A percentile compares a stretch with the other conserved stretches of the same genome.
Evolutionary conservation across 2,888 invertebrate genomes (phyloP).

Genomic region (Zelleria hepariella): DNA sequence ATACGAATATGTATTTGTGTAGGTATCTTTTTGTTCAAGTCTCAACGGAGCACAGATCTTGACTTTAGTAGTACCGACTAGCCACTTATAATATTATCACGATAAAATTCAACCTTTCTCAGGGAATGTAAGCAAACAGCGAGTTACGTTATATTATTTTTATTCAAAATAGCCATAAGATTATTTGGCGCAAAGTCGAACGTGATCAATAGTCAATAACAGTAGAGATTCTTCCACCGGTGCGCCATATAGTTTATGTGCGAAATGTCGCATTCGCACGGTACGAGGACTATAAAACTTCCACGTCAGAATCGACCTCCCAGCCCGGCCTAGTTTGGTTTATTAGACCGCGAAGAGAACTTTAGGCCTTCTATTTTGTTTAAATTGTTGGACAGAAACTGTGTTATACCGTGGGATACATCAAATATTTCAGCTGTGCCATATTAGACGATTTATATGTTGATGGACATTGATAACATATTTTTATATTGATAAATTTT

Average conservation of each 20-base stretch:
- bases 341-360: not conserved
- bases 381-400: too few species aligned
- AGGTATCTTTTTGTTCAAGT: too few species aligned
- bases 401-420: not conserved
- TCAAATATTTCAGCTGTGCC: not conserved
- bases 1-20: too few species aligned
- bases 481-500: too few species aligned
- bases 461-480: not conserved
- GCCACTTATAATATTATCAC: too few species aligned
- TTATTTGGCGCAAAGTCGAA: too few species aligned
- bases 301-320: not conserved
- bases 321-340: not conserved
- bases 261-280: slow-evolving; percentile 39
- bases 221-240: not conserved
- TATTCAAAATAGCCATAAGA: too few species aligned
- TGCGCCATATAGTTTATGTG: slow-evolving; percentile 30
- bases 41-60: too few species aligned
- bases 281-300: slow-evolving; percentile 18
- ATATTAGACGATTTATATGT: not conserved
- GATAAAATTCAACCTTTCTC: too few species aligned
- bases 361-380: not conserved
- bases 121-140: too few species aligned
- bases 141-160: too few species aligned
- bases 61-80: too few species aligned
- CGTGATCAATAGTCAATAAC: not conserved